phyloP scores from a whole-genome alignment of 2,113 vertebrate genomes.

The Hipposideros armiger region DNA sequence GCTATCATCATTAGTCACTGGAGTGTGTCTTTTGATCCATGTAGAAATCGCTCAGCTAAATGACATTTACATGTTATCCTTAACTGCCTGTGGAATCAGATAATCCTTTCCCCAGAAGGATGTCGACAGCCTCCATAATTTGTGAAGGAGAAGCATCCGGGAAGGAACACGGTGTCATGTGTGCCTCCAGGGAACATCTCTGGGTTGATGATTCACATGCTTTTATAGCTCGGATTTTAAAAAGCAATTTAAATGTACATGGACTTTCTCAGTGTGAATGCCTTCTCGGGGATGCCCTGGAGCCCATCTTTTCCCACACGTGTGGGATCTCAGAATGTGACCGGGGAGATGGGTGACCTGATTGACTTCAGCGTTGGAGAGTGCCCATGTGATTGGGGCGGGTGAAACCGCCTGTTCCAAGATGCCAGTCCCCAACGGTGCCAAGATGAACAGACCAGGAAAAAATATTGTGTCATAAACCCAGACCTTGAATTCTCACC shows the following conservation, averaged over 20 bases:
- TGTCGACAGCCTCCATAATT: constrained; percentile 55
- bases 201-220: constrained; percentile 68
- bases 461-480: constrained; percentile 47
- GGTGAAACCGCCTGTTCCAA: background rate
- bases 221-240: constrained; percentile 37
- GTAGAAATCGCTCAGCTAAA: constrained; percentile 67
- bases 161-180: constrained; percentile 38
- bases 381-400: background rate
- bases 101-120: constrained; percentile 73
- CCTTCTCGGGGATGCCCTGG: background rate
- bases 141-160: constrained; percentile 68
- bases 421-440: background rate
- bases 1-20: constrained; percentile 58
- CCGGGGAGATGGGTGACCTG: background rate
- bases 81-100: constrained; percentile 63
- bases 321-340: background rate
- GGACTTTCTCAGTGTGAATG: background rate
- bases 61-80: constrained; percentile 76
- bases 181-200: constrained; percentile 68
- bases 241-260: background rate
- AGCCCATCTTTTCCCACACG: fast-evolving
- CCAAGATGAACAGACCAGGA: constrained; percentile 66
- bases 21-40: constrained; percentile 71
- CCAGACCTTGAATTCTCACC: constrained; percentile 61
- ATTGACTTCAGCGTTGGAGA: background rate